phyloP scores from a whole-genome alignment of 2,113 vertebrate species.

The Myxocyprinus asiaticus region DNA sequence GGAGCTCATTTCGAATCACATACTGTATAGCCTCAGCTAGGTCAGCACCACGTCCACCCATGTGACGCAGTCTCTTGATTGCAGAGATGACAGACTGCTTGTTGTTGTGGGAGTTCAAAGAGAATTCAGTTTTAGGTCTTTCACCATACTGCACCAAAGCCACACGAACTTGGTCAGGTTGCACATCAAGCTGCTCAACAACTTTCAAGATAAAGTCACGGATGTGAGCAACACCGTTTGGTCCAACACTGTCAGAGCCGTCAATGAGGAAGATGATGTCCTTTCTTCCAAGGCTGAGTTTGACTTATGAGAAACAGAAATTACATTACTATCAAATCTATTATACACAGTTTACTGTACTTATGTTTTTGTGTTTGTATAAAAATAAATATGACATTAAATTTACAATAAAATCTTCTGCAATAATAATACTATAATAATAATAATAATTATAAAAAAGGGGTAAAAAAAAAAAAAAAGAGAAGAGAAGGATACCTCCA shows the following conservation, averaged over 20 bases:
- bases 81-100: constrained; percentile 75
- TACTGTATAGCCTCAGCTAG: constrained; percentile 84
- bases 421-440: background rate
- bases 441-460: background rate
- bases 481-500: constrained; percentile 20
- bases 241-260: constrained; percentile 78
- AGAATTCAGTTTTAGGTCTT: constrained; percentile 80
- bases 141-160: constrained; percentile 88
- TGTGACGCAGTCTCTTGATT: constrained; percentile 81
- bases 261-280: constrained; percentile 95
- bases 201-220: constrained; percentile 87
- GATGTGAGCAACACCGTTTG: constrained; percentile 79
- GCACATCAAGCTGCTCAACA: constrained; percentile 82
- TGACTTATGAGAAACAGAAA: constrained; percentile 52
- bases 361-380: background rate
- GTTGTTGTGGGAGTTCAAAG: constrained; percentile 79
- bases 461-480: background rate
- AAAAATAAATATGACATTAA: background rate
- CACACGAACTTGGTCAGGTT: constrained; percentile 82
- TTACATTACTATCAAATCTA: background rate
- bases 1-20: constrained; percentile 81
- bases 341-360: background rate
- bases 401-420: background rate
- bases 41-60: constrained; percentile 80
- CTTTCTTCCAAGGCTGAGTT: constrained; percentile 74